Percentiles rank a stretch among this genome's conserved stretches.
These are phyloP conservation scores for Cotesia congregata DNA, from an alignment of 2,888 invertebrate genomes.

Conservation along the genomic window DNA sequence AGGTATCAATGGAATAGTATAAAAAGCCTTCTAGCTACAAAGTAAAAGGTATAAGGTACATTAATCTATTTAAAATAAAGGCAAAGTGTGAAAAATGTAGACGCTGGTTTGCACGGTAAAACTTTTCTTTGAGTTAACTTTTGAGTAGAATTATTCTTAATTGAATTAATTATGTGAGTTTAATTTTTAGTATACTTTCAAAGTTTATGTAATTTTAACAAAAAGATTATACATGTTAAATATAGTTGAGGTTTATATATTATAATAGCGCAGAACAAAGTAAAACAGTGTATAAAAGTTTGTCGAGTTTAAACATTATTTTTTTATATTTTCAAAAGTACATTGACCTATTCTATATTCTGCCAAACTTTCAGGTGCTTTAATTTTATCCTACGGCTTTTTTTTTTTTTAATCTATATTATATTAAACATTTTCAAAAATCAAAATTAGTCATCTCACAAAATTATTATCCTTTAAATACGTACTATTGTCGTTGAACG, in stretches of 20 bases:
- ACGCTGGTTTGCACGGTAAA: background rate
- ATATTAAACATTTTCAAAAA: no score
- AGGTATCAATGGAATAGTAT: no score
- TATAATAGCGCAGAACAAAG: background rate
- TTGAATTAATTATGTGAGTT: constrained; percentile 7
- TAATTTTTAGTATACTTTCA: background rate
- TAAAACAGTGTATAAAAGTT: background rate
- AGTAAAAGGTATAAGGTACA: background rate
- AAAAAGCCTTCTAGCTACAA: no score
- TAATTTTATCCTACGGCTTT: no score
- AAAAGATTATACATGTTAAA: background rate
- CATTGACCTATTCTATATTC: background rate
- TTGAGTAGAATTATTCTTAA: background rate
- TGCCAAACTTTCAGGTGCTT: background rate
- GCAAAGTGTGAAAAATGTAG: background rate
- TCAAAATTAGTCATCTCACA: no score
- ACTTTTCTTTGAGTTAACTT: constrained; percentile 1
- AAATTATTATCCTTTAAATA: no score
- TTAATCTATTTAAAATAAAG: background rate
- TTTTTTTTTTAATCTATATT: no score
- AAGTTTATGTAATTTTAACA: background rate
- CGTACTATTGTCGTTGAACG: no score
- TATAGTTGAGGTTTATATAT: background rate
- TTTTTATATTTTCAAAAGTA: background rate
- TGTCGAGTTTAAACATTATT: background rate